Base-by-base conservation (phyloP, 2,113 vertebrate genomes). In the Poeciliopsis retropinna region DNA sequence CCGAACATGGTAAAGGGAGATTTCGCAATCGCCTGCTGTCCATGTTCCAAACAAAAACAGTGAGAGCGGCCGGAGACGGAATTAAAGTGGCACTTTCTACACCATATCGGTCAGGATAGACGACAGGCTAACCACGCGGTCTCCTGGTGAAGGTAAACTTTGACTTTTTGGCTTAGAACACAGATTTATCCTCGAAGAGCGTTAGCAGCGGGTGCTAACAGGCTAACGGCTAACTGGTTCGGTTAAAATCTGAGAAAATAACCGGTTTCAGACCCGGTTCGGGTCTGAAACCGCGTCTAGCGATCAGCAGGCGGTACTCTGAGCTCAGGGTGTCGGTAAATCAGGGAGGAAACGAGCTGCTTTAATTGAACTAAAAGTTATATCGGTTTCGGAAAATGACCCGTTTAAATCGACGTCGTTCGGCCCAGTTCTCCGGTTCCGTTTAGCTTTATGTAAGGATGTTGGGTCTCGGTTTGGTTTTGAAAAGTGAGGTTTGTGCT, bases 41-140 rank as follows among this genome's bases (percentile, higher is more conserved):
- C 86, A 84, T 80, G 88, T 91, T 87, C 88, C 76, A 95, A 95
- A 95, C 93, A 94, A 94, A 92, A 94, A 93, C 91, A 94, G 60
- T 87, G 75, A 22, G 44, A 79, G 71, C 75, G 13, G 39, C 7
- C 41, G 47, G 47, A 65, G 62, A 72, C 80, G 69, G 82, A 34
- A 69, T 75, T 60, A 44, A 86, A 84, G 61, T 68, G 27, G 2
- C 62, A 63, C 47, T 86, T 82, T 75, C 17, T 11, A 0, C n/a
- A 60, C 0, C 1, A 25, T 77, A 70, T 72, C 65, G 39, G 0
- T 2, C n/a, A 0, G 6, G 11, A 73, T 70, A 67, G 68, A 73
- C 81, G 82, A 70, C 77, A 41, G 73, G 79, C 78, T 57, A 44
- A 61, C 2, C 22, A 54, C 41, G 2, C 77, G 51, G 69, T 64